Evolutionary conservation across 2,888 invertebrate species (phyloP).

Genomic region (Megaustenia siamemsis): DNA sequence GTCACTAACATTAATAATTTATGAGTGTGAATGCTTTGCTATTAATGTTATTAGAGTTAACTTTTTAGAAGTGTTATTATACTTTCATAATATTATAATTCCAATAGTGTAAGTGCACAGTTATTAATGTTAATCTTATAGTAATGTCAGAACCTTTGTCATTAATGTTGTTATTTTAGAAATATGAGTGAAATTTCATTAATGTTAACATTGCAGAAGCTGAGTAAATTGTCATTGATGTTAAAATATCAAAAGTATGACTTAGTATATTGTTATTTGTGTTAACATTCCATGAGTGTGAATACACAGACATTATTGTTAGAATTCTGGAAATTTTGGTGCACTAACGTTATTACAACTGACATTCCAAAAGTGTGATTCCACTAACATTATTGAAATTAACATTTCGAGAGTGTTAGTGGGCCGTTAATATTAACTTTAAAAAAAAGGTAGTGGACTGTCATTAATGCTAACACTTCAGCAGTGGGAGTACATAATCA

Average conservation of each 20-base stretch:
- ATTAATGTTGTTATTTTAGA: neutral
- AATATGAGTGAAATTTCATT: neutral
- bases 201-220: neutral
- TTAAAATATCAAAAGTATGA: neutral
- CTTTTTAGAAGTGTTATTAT: too few species aligned
- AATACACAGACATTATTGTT: too few species aligned
- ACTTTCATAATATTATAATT: too few species aligned
- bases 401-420: neutral
- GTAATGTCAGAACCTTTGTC: too few species aligned
- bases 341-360: neutral
- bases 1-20: too few species aligned
- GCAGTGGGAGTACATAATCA: too few species aligned
- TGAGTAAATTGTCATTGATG: neutral
- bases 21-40: too few species aligned
- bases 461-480: too few species aligned
- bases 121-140: too few species aligned
- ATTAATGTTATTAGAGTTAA: too few species aligned
- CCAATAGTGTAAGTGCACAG: too few species aligned
- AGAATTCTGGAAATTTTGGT: too few species aligned
- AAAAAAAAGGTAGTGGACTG: neutral
- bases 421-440: neutral
- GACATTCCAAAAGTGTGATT: neutral
- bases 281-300: neutral
- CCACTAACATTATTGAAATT: neutral
- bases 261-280: neutral